Conservation (phyloP, 1,140 invertebrate species). For the Brachionus rotundiformis region DNA sequence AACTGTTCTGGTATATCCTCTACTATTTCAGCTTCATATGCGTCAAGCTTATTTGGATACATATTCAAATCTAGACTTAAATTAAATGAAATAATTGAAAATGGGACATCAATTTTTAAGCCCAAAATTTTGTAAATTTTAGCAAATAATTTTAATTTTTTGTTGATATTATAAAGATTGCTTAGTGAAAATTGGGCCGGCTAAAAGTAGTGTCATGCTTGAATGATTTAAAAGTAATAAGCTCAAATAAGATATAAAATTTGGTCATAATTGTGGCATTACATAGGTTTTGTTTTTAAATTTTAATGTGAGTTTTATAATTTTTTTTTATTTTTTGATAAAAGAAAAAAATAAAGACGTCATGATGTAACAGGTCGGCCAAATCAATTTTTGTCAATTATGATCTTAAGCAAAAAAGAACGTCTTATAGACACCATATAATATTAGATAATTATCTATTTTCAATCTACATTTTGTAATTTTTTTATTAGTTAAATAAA, state of each 20-base stretch:
- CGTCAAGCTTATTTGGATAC: conserved; percentile 39
- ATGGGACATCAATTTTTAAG: conserved; percentile 31
- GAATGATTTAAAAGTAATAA: conserved; percentile 17
- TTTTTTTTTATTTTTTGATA: not conserved
- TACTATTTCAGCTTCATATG: conserved; percentile 36
- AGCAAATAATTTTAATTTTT: conserved; percentile 11
- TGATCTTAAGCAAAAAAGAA: no score
- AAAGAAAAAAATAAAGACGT: not conserved
- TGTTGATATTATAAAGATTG: not conserved
- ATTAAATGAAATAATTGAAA: conserved; percentile 13
- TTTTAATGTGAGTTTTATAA: not conserved
- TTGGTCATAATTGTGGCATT: conserved; percentile 7
- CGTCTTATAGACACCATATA: no score
- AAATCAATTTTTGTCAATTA: not conserved
- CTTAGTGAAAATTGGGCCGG: conserved; percentile 27
- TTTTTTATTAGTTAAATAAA: no score
- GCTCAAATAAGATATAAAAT: not conserved
- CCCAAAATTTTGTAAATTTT: not conserved
- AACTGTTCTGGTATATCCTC: conserved; percentile 48
- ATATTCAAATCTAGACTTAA: conserved; percentile 21
- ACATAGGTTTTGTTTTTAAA: not conserved
- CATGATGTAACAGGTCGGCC: not conserved
- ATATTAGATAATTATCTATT: no score
- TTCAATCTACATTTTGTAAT: no score
- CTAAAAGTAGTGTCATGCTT: conserved; percentile 36